phyloP scores from a whole-genome alignment of 2,113 vertebrate species.

The Pipra filicauda region DNA sequence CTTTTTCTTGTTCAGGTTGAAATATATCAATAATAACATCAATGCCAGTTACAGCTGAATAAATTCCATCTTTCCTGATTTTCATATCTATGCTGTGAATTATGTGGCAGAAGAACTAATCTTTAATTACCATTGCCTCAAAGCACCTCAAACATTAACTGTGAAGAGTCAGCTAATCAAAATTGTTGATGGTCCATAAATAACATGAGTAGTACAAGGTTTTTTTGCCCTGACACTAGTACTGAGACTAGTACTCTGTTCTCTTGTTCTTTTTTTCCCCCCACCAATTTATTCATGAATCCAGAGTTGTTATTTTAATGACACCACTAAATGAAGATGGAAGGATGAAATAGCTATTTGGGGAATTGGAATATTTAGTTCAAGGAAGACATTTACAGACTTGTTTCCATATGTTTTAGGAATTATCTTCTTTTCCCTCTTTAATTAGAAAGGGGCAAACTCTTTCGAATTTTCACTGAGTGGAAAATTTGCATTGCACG shows the following conservation, averaged over 20 bases:
- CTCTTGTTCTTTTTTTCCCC: not conserved
- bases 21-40: conserved; percentile 40
- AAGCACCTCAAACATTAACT: not conserved
- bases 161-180: not conserved
- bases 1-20: not conserved
- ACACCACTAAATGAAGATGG: not conserved
- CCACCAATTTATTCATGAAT: not conserved
- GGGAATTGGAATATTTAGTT: not conserved
- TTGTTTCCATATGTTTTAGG: not conserved
- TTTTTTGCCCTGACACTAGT: not conserved
- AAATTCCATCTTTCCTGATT: conserved; percentile 18
- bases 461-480: not conserved
- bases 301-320: not conserved
- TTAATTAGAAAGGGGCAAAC: not conserved
- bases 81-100: not conserved
- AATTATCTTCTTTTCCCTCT: not conserved
- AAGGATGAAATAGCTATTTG: not conserved
- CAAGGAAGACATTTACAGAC: not conserved
- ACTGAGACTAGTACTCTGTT: not conserved
- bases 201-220: not conserved
- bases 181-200: not conserved
- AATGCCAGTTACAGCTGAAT: not conserved
- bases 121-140: not conserved
- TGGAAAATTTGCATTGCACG: not conserved
- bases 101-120: not conserved